Base-by-base conservation (phyloP, 2,797 vertebrate species). In the Tauraco hartlaubi region DNA sequence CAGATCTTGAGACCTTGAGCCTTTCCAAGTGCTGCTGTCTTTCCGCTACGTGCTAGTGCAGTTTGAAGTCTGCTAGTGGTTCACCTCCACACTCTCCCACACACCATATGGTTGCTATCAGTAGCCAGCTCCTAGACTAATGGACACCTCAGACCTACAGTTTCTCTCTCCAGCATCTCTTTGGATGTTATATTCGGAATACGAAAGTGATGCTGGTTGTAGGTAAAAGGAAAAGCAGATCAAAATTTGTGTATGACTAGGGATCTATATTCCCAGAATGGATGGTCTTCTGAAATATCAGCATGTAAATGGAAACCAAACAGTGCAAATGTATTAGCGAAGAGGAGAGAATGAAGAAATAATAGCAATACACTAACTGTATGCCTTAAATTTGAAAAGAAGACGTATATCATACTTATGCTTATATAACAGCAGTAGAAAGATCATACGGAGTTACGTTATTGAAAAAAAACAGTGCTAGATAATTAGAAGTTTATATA, bases 401-500 rank as follows among this genome's bases (percentile, higher is more conserved):
- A 76, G n/a, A 51, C 9, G 9, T 31, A 46, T 71, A 31, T 39
- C 26, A 52, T 55, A 9, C 14, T 61, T 68, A 68, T 81, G 9
- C 7, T 78, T 68, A n/a, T 46, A 16, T 26, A 73, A 51, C 15
- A 64, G 11, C 5, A 49, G 18, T 18, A 64, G 29, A 82, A 88
- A 41, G 6, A 74, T 69, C 13, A 29, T 11, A 66, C 6, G 10
- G 14, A 46, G 5, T 62, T 56, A 76, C 3, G 66, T 44, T 37
- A 43, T 23, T 49, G 8, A n/a, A 62, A 72, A 58, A 83, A 81
- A 28, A 28, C 18, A 43, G 11, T 43, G 11, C 11, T 43, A 75
- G 37, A 61, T 88, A 86, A 82, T 71, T 86, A 84, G 54, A 93
- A 66, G 37, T 54, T 82, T 94, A 68, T 77, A 68, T 14, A 62